These are phyloP conservation scores for Geotrupes spiniger DNA, from an alignment of 2,888 invertebrate genomes.

Conservation along the genomic window DNA sequence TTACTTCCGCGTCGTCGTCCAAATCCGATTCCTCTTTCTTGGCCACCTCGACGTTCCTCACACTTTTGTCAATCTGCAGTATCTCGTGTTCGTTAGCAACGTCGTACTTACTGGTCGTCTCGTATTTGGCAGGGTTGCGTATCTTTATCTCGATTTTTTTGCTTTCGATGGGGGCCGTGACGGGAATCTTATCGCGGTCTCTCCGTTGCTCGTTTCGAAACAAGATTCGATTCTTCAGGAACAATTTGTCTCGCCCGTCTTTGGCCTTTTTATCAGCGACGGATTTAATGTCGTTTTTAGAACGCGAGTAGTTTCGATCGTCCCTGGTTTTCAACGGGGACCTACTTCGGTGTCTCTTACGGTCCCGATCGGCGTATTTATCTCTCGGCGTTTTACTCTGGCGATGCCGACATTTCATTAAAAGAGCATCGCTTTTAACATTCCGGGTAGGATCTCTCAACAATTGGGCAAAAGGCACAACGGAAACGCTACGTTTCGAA, in stretches of 20 bases:
- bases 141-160: conserved; percentile 47
- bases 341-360: conserved; percentile 13
- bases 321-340: conserved; percentile 10
- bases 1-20: conserved; percentile 29
- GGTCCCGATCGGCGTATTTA: conserved; percentile 6
- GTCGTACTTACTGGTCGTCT: conserved; percentile 25
- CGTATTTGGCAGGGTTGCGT: conserved; percentile 45
- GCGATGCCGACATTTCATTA: neutral
- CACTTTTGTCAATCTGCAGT: conserved; percentile 16
- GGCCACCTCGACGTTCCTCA: conserved; percentile 33
- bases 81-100: conserved; percentile 19
- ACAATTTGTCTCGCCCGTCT: conserved; percentile 11
- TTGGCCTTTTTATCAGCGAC: conserved; percentile 1
- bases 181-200: conserved; percentile 20
- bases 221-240: conserved; percentile 11
- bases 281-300: conserved; percentile 11
- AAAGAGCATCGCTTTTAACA: conserved; percentile 10
- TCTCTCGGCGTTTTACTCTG: conserved; percentile 10
- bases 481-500: conserved; percentile 17
- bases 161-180: conserved; percentile 32
- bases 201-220: conserved; percentile 11
- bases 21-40: conserved; percentile 21
- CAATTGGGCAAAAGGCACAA: conserved; percentile 27
- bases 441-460: conserved; percentile 20
- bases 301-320: conserved; percentile 1